Evolutionary conservation across 1,140 invertebrate genomes (phyloP).

Genomic region (Aphaenogaster ashmeadi): DNA sequence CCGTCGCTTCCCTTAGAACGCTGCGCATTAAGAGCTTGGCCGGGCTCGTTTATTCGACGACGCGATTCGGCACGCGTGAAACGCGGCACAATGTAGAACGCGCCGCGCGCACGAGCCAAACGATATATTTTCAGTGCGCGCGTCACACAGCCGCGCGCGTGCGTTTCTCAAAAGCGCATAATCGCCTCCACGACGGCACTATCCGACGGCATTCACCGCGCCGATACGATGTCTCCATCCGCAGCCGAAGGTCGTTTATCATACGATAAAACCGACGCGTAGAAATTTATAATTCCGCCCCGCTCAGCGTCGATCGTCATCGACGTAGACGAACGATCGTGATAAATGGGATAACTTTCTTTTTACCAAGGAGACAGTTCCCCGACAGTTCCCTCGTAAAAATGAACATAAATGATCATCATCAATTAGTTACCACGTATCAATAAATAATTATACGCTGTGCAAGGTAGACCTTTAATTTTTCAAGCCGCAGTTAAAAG

Average conservation of each 20-base stretch:
- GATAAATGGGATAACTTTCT: not conserved
- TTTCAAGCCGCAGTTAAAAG: not conserved
- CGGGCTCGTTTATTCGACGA: slow-evolving; percentile 6
- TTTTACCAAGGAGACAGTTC: not conserved
- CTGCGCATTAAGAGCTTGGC: slow-evolving; percentile 58
- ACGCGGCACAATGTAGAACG: not conserved
- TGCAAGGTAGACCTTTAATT: not conserved
- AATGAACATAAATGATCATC: not conserved
- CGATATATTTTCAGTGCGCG: slow-evolving; percentile 49
- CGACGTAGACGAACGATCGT: slow-evolving; percentile 3
- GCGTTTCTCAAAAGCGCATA: slow-evolving; percentile 22
- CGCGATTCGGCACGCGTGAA: slow-evolving; percentile 23
- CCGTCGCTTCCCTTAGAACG: slow-evolving; percentile 36
- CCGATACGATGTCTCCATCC: not conserved
- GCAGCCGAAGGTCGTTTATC: not conserved
- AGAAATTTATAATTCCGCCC: not conserved
- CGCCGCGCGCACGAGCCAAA: not conserved
- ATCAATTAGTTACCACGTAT: not conserved
- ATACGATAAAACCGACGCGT: slow-evolving; percentile 9
- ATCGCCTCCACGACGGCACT: not conserved
- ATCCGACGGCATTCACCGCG: not conserved
- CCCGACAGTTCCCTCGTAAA: not conserved
- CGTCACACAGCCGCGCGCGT: not conserved
- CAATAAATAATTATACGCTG: not conserved
- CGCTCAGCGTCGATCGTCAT: not conserved